Conservation (phyloP, 2,888 invertebrate genomes). For the Nemotelus nigrinus region DNA sequence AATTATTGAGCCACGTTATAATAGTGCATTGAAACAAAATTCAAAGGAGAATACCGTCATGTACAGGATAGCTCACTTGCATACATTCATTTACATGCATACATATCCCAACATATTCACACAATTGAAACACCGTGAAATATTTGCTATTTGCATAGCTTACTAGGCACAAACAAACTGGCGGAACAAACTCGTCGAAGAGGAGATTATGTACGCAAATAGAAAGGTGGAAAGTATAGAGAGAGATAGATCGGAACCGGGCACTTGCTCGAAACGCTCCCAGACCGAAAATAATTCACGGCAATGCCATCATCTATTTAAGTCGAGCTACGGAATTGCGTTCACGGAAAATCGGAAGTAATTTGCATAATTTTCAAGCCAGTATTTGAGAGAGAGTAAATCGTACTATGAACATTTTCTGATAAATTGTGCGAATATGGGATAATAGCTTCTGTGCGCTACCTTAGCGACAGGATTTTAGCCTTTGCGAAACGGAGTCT, state of each 20-base stretch:
- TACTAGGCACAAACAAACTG: too few relatives aligned
- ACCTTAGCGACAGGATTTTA: not conserved
- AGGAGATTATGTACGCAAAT: too few relatives aligned
- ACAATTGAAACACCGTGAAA: too few relatives aligned
- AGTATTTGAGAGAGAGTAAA: conserved; percentile 24
- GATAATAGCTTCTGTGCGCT: not conserved
- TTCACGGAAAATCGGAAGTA: conserved; percentile 37
- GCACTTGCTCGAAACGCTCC: not conserved
- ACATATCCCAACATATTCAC: too few relatives aligned
- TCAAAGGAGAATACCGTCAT: too few relatives aligned
- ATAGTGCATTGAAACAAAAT: too few relatives aligned
- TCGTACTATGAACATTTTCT: conserved; percentile 30
- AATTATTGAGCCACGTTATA: too few relatives aligned
- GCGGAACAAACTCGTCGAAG: too few relatives aligned
- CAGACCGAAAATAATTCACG: conserved; percentile 20
- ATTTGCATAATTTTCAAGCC: conserved; percentile 40
- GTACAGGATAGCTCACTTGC: too few relatives aligned
- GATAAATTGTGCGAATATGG: conserved; percentile 30
- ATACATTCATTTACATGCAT: too few relatives aligned
- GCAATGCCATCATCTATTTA: conserved; percentile 24
- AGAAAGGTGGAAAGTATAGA: too few relatives aligned
- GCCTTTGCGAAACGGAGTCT: not conserved
- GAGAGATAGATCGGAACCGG: not conserved
- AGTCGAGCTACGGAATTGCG: conserved; percentile 18
- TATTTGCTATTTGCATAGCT: too few relatives aligned